Evolutionary conservation across 2,113 vertebrate genomes (phyloP).

Genomic region (Upupa epops): DNA sequence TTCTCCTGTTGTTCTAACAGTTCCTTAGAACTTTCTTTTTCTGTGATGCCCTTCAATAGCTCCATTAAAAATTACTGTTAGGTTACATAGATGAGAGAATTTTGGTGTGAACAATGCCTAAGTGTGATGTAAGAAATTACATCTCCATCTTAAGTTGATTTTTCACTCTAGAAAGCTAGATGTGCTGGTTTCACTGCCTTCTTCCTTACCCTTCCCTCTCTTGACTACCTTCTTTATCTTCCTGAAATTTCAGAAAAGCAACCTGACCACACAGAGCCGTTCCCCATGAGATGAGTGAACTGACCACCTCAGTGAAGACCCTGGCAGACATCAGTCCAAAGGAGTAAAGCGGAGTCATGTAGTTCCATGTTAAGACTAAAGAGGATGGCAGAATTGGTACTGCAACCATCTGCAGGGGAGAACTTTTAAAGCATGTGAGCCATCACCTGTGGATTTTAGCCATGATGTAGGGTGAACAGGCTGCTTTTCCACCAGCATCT

Average conservation of each 20-base stretch:
- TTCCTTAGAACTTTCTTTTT: not conserved
- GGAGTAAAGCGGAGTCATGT: not conserved
- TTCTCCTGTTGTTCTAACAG: not conserved
- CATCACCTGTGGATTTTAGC: not conserved
- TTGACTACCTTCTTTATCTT: not conserved
- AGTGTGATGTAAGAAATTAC: not conserved
- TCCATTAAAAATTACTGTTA: not conserved
- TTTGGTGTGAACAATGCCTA: not conserved
- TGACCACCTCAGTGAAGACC: not conserved
- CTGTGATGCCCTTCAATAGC: not conserved
- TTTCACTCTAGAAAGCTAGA: not conserved
- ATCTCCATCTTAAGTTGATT: not conserved
- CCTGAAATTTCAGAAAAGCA: not conserved
- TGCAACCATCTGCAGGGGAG: not conserved
- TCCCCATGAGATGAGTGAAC: not conserved
- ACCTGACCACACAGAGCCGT: not conserved
- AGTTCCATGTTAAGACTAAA: not conserved
- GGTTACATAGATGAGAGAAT: not conserved
- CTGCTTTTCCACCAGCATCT: not conserved
- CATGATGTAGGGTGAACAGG: not conserved
- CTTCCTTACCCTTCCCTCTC: not conserved
- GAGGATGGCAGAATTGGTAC: not conserved
- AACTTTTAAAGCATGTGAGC: not conserved
- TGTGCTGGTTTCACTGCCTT: not conserved
- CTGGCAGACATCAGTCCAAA: not conserved